phyloP scores from a whole-genome alignment of 1,140 invertebrate genomes.

The Drosophila ogumai region DNA sequence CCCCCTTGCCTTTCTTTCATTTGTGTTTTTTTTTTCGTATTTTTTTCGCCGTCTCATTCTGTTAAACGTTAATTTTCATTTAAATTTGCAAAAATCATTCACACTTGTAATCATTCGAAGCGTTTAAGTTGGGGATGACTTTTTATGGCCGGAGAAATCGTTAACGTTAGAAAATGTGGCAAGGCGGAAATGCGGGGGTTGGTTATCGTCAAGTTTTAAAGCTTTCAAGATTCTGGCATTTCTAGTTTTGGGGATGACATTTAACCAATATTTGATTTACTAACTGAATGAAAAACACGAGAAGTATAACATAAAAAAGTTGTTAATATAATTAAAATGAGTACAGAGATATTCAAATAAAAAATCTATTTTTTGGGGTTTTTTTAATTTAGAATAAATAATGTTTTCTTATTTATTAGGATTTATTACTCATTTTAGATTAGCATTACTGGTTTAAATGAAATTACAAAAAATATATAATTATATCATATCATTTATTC shows the following conservation, averaged over 20 bases:
- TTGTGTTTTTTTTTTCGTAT: constrained; percentile 9
- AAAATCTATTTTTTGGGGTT: too few relatives aligned
- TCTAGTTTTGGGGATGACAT: constrained; percentile 20
- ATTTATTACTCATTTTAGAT: neutral
- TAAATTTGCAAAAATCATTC: constrained; percentile 51
- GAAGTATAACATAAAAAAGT: neutral
- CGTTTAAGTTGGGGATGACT: constrained; percentile 31
- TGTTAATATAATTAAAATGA: neutral
- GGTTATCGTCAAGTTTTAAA: neutral
- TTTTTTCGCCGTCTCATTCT: constrained; percentile 34
- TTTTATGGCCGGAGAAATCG: constrained; percentile 16
- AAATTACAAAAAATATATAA: neutral
- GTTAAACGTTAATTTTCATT: constrained; percentile 55
- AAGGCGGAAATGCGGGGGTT: constrained; percentile 11
- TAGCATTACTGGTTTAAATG: neutral
- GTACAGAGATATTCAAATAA: too few relatives aligned
- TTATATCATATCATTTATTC: neutral
- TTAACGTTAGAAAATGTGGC: constrained; percentile 7
- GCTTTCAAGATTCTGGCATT: neutral
- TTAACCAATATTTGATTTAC: neutral
- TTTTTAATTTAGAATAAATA: neutral
- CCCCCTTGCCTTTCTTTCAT: constrained; percentile 2
- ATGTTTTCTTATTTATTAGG: neutral
- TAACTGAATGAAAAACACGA: neutral
- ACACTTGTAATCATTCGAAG: constrained; percentile 23